Evolutionary conservation across 2,797 vertebrate genomes (phyloP), one percentile per base, ranked within the genome.

Genomic region (Anguilla anguilla): DNA sequence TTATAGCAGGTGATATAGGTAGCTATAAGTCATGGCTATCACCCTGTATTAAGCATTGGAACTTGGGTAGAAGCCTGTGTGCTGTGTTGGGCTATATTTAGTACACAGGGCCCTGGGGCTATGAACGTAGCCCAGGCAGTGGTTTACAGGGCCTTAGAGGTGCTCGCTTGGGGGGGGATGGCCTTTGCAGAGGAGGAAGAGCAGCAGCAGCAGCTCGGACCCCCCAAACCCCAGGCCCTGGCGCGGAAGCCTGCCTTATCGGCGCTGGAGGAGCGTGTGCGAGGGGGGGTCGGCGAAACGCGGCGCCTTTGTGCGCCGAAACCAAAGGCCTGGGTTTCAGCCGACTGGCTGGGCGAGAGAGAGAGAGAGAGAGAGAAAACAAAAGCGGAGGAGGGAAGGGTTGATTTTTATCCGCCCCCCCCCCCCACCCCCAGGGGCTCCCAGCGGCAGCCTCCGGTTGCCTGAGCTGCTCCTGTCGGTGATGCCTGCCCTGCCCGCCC

Each of bases 321-420:
- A 86, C 35, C 81, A 87, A 86, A 88, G 86, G 85, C 51, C 53
- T 4, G 25, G 82, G 77, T 53, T 19, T 59, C 25, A 88, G 86
- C 87, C 55, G 0, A 25, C 85, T 74, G 17, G 88, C 74, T 67
- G 19, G 64, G 4, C 0, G 59, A 64, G 59, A 61, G 59, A 19
- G 19, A 64, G 15, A 17, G 22, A 15, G 17, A 19, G 39, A 55
- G 69, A 86, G 79, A 87, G 51, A 9, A 2, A 9, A 46, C 39
- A 46, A 31, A 49, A 82, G 77, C 31, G 6, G 17, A 25, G 77
- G 77, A 43, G 49, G 13, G 69, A 64, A 22, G 31, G 69, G 17
- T 22, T 79, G 86, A 46, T 81, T 43, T 35, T 22, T 17, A 43
- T 17, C n/a, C 17, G 39, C 25, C 25, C 1, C 35, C 35, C 35